Conservation (phyloP, 2,113 vertebrate genomes). For the Fulica atra region DNA sequence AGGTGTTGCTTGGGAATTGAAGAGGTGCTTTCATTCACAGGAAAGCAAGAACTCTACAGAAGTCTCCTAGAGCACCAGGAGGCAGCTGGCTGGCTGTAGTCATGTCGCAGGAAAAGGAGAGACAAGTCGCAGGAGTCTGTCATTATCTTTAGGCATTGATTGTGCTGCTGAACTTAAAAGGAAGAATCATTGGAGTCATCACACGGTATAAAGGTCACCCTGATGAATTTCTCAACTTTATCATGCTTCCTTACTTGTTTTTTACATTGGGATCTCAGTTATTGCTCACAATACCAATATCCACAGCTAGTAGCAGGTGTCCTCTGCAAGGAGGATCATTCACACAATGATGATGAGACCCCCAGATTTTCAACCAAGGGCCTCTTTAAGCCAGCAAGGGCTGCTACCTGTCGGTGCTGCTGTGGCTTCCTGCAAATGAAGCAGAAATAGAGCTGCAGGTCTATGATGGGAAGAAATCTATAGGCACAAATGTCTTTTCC, state of each 20-base stretch:
- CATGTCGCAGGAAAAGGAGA: background rate
- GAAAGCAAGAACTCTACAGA: background rate
- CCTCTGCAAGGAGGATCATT: background rate
- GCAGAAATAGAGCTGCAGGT: background rate
- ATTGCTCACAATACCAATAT: background rate
- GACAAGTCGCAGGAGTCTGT: background rate
- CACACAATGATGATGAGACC: background rate
- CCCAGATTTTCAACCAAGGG: background rate
- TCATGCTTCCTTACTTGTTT: background rate
- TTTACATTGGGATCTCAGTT: background rate
- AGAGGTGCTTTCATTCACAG: background rate
- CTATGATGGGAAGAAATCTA: background rate
- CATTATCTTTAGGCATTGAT: background rate
- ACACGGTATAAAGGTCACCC: accelerated
- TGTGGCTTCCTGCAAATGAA: background rate
- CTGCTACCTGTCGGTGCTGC: background rate
- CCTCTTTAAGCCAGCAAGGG: background rate
- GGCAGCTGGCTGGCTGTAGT: background rate
- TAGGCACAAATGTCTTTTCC: background rate
- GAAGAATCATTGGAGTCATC: background rate
- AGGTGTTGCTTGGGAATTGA: background rate
- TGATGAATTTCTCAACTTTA: background rate
- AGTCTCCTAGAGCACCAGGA: background rate
- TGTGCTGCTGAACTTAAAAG: background rate
- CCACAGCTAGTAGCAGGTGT: background rate